Evolutionary conservation across 2,888 invertebrate genomes (phyloP), one percentile per base, ranked within the genome.

Genomic region (Heliconius sara): DNA sequence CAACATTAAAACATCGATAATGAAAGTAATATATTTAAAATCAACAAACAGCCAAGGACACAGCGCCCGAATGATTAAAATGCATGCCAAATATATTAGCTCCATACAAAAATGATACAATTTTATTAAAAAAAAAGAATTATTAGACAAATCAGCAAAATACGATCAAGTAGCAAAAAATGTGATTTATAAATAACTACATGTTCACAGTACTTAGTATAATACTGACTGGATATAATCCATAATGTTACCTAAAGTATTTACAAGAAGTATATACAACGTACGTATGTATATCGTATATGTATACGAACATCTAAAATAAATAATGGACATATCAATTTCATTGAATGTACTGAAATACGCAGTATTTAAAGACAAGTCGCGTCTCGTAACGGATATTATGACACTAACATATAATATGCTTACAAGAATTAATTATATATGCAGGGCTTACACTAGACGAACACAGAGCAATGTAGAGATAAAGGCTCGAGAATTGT

Each of bases 251-350:
- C 85, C 88, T 91, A 88, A 85, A 88, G 85, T 93, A 93, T 93
- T 91, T 93, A 93, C 93, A 93, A 87, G 84, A 89, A 90, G 84
- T 94, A 93, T 94, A 89, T 93, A 93, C 93, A 94, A 89, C 86
- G 87, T 91, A 90, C 88, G 73, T 73, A 75, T 75, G 73, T 73
- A 75, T 75, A 27, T 47, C 65, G 86, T 91, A 90, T 93, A 93
- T 93, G 90, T 93, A 93, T 91, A 93, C 86, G 87, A 90, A 88
- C 89, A 91, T 89, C 91, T 93, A 93, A 92, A 94, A 93, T 94
- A 94, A 94, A 94, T 94, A 94, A 91, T 88, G 90, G 89, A 93
- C 94, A 93, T 91, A 88, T 92, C 92, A 93, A 94, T 95, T 93
- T 91, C 84, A 94, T 94, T 93, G 93, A 92, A 94, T 90, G 91